Conservation (phyloP, 35 echinoderm and acorn worm genomes). For the Apostichopus californicus region DNA sequence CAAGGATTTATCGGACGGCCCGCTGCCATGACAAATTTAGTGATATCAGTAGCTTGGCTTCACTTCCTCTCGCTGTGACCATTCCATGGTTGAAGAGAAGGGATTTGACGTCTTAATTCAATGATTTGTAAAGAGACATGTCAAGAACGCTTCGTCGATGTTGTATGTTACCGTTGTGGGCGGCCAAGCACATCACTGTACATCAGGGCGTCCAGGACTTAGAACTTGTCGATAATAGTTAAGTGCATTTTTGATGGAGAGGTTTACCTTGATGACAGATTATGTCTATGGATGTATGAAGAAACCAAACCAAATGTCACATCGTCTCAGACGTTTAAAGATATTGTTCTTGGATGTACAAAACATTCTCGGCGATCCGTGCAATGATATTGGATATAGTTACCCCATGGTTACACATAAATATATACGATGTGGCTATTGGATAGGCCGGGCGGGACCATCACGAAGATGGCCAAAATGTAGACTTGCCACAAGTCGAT, state of each 20-base stretch:
- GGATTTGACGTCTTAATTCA: slow-evolving; percentile 26
- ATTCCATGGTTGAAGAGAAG: background rate
- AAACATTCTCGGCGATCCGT: no score
- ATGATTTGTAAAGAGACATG: slow-evolving; percentile 10
- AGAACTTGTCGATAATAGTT: slow-evolving; percentile 51
- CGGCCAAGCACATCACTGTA: slow-evolving; percentile 3
- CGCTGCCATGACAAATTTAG: slow-evolving; percentile 51
- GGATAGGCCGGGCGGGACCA: no score
- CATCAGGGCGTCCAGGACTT: slow-evolving; percentile 37
- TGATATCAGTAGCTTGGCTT: slow-evolving; percentile 13
- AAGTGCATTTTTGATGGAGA: slow-evolving; percentile 29
- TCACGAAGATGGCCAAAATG: no score
- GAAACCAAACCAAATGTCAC: background rate
- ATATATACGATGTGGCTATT: no score
- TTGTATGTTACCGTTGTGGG: slow-evolving; percentile 24
- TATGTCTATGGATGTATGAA: background rate
- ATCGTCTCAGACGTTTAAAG: no score
- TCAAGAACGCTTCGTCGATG: slow-evolving; percentile 15
- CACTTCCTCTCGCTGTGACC: slow-evolving; percentile 5
- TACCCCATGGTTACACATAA: no score
- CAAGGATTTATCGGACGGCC: background rate
- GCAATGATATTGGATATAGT: no score
- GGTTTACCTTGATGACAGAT: background rate
- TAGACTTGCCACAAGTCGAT: no score
- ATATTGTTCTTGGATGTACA: no score